Evolutionary conservation across 2,888 invertebrate species (phyloP), one percentile per base, ranked within the genome.

Genomic region (Acleris sparsana): DNA sequence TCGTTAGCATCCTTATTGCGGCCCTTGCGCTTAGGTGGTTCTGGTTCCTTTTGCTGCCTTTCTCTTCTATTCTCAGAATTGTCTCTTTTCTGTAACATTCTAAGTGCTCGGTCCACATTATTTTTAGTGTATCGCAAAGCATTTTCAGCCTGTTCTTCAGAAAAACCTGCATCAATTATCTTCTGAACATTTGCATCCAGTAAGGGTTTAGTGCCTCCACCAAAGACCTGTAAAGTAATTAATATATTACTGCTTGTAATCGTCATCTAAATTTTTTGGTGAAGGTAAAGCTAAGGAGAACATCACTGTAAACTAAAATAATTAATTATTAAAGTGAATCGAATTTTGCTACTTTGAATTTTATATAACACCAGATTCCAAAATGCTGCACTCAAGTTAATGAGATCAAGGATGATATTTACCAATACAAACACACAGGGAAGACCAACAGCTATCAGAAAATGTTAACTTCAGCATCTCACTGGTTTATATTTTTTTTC

Each of bases 121-220:
- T 96, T 96, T 70, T 95, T 94, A 55, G 94, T 95, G 69, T 94
- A 92, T 75, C 94, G 94, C 17, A 97, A 88, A 56, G 97, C 96
- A 82, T 94, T 93, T 75, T 95, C 95, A 16, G 97, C 97, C 79
- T 97, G 96, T 64, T 96, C 96, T 67, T 95, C 94, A 25, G 94
- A 92, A 79, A 95, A 97, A 16, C 97, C 97, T 77, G 96, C 95
- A 83, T 97, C 96, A 62, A 96, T 94, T 68, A 97, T 96, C 77
- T 95, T 95, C 76, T 96, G 96, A 43, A 96, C 95, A 85, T 95
- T 96, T 71, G 95, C 94, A 88, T 96, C 96, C 53, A 96, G 79
- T 69, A 96, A 88, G 77, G 95, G 94, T 75, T 94, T 94, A 56
- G 94, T 94, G 0, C 95, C 95, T 29, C 95, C 95, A 20, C 95